phyloP scores from a whole-genome alignment of 2,888 invertebrate genomes.

The Gandaritis pyraliata region DNA sequence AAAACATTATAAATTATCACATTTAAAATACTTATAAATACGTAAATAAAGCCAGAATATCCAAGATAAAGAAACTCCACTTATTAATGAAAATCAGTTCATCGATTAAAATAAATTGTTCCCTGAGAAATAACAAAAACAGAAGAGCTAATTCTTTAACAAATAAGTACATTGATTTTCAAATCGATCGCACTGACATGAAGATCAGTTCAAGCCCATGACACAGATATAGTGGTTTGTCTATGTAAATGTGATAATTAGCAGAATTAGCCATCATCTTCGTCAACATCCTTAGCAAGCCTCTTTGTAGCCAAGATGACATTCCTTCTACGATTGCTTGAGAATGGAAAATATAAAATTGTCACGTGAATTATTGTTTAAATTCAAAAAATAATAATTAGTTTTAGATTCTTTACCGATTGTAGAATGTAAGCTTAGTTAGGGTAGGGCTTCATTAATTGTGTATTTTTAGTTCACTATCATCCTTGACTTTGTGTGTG shows the following conservation, averaged over 20 bases:
- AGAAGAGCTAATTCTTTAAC: background rate
- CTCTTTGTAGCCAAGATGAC: no score
- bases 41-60: slow-evolving; percentile 7
- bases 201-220: background rate
- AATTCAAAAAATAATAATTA: no score
- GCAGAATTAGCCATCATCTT: background rate
- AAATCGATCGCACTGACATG: background rate
- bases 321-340: no score
- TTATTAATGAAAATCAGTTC: background rate
- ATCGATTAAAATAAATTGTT: background rate
- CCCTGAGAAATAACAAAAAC: background rate
- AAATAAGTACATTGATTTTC: background rate
- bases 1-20: slow-evolving; percentile 31
- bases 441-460: background rate
- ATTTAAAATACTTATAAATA: slow-evolving; percentile 24
- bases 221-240: background rate
- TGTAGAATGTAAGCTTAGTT: no score
- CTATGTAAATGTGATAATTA: no score
- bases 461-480: background rate
- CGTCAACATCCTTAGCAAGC: background rate
- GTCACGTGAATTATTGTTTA: no score
- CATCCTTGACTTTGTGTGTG: background rate
- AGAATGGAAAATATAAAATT: no score
- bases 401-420: no score
- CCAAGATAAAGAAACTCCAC: background rate